phyloP scores from a whole-genome alignment of 2,888 invertebrate genomes.

The Tenthredo notha region DNA sequence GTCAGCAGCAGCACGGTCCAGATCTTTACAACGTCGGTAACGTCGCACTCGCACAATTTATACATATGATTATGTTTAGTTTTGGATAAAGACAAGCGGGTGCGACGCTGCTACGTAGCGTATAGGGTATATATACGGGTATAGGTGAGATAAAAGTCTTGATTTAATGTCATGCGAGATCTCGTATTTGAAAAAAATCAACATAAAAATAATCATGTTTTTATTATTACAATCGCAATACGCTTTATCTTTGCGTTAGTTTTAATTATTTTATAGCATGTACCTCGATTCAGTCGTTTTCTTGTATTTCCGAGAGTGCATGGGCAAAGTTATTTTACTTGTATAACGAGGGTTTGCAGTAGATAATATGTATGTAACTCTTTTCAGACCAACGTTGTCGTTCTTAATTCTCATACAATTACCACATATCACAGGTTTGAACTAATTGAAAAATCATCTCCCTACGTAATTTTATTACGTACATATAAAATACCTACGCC shows the following conservation, averaged over 20 bases:
- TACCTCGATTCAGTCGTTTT: background rate
- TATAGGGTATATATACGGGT: background rate
- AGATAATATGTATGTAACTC: background rate
- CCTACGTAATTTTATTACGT: background rate
- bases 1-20: background rate
- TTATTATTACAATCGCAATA: background rate
- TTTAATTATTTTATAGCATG: background rate
- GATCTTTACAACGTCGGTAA: background rate
- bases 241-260: background rate
- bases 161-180: background rate
- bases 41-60: background rate
- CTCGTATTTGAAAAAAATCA: background rate
- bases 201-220: background rate
- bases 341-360: background rate
- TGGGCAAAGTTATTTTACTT: background rate
- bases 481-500: background rate
- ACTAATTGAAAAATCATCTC: background rate
- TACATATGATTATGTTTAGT: background rate
- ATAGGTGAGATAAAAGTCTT: background rate
- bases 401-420: background rate
- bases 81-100: background rate
- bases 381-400: background rate
- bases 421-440: background rate
- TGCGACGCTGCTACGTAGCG: background rate
- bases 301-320: background rate